phyloP scores from a whole-genome alignment of 2,888 invertebrate species.

The Orthonychiurus folsomi region DNA sequence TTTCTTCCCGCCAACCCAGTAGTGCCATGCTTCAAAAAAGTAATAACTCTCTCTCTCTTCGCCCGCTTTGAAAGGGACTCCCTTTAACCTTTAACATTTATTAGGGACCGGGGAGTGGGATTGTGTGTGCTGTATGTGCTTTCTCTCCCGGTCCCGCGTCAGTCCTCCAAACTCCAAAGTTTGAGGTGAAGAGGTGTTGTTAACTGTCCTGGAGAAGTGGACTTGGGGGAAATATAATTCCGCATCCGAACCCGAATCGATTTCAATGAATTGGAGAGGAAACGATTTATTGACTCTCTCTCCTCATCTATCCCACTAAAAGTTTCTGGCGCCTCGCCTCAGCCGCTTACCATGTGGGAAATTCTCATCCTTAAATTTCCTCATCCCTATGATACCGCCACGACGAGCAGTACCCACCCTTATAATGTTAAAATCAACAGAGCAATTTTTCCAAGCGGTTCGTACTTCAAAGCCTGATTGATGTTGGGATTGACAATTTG shows the following conservation, averaged over 20 bases:
- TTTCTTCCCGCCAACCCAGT: background rate
- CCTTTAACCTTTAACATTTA: background rate
- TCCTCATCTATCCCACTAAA: background rate
- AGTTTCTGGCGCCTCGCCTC: too few relatives aligned
- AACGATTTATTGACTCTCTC: background rate
- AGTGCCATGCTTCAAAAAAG: background rate
- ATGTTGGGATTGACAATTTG: too few relatives aligned
- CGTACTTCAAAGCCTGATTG: too few relatives aligned
- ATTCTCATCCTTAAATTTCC: too few relatives aligned
- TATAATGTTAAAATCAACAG: too few relatives aligned
- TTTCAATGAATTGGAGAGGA: background rate
- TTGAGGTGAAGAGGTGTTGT: background rate
- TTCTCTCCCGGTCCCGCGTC: background rate
- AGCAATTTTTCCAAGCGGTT: too few relatives aligned
- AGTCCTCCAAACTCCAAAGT: background rate
- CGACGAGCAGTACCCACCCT: too few relatives aligned
- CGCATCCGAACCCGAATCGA: background rate
- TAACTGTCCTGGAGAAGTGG: background rate
- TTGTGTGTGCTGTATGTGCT: too few relatives aligned
- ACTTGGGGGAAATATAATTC: background rate
- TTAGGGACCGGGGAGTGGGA: too few relatives aligned
- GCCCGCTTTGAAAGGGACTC: background rate
- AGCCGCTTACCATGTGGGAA: too few relatives aligned
- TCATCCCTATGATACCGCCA: too few relatives aligned
- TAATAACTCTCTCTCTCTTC: background rate